Conservation (phyloP, 2,113 vertebrate genomes). For the Coreoperca whiteheadi region DNA sequence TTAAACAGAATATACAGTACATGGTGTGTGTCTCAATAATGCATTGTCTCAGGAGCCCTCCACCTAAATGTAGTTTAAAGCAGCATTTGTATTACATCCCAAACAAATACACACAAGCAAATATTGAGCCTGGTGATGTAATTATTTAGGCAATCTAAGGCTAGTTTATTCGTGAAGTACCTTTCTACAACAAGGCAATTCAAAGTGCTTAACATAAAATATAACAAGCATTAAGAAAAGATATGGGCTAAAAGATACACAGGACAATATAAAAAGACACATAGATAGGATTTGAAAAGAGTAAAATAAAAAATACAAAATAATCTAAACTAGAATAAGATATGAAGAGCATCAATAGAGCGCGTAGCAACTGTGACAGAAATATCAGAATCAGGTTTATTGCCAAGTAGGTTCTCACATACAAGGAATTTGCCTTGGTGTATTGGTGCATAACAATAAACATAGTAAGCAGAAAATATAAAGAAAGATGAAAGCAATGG, state of each 20-base stretch:
- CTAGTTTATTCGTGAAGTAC: too few relatives aligned
- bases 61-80: not conserved
- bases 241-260: not conserved
- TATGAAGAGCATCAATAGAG: not conserved
- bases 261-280: not conserved
- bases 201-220: not conserved
- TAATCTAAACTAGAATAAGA: not conserved
- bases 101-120: not conserved
- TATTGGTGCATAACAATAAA: too few relatives aligned
- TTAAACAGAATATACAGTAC: not conserved
- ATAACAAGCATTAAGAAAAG: not conserved
- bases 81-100: not conserved
- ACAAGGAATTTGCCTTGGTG: too few relatives aligned
- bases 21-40: not conserved
- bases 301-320: not conserved
- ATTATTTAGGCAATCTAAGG: not conserved
- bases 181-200: not conserved
- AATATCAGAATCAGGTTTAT: not conserved
- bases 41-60: not conserved
- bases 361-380: not conserved
- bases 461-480: too few relatives aligned
- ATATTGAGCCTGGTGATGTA: not conserved
- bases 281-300: not conserved
- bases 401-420: too few relatives aligned
- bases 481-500: not conserved